Evolutionary conservation across 2,797 vertebrate genomes (phyloP).

Genomic region (Crocidura indochinensis): DNA sequence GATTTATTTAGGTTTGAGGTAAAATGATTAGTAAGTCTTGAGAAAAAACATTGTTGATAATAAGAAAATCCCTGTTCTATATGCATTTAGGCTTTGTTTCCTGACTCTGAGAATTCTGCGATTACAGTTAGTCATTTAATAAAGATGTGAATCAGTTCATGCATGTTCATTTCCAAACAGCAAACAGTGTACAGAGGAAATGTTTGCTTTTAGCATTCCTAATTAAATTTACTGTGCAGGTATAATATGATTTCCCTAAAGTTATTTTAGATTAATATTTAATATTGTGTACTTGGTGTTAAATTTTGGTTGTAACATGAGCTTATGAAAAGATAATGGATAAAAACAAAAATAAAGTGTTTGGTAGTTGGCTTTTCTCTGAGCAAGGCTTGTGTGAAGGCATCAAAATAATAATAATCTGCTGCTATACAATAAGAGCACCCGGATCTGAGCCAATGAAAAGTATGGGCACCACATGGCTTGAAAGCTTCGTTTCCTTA

Average conservation of each 20-base stretch:
- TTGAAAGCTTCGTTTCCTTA: constrained; percentile 30
- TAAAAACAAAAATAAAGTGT: constrained; percentile 63
- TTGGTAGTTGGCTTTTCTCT: neutral
- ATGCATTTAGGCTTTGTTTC: constrained; percentile 24
- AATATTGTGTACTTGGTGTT: constrained; percentile 65
- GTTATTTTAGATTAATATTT: constrained; percentile 81
- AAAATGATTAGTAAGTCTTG: constrained; percentile 71
- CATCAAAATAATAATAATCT: neutral
- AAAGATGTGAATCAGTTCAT: constrained; percentile 58
- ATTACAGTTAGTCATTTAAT: constrained; percentile 65
- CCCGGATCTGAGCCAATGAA: neutral
- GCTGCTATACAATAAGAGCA: neutral
- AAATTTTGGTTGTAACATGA: constrained; percentile 63
- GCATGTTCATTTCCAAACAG: constrained; percentile 47
- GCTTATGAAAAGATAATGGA: constrained; percentile 69
- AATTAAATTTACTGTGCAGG: constrained; percentile 76
- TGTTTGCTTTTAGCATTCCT: constrained; percentile 75
- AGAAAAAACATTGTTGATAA: constrained; percentile 65
- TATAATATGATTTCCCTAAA: constrained; percentile 74
- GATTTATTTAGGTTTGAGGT: constrained; percentile 59
- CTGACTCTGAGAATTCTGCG: constrained; percentile 43
- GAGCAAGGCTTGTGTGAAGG: neutral
- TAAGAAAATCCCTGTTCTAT: constrained; percentile 56
- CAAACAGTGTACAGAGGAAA: constrained; percentile 42
- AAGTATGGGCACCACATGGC: constrained; percentile 2